Percentiles rank a stretch among this genome's conserved stretches.
Evolutionary conservation across 2,113 vertebrate species (phyloP).

Genomic region (Galeopterus variegatus): DNA sequence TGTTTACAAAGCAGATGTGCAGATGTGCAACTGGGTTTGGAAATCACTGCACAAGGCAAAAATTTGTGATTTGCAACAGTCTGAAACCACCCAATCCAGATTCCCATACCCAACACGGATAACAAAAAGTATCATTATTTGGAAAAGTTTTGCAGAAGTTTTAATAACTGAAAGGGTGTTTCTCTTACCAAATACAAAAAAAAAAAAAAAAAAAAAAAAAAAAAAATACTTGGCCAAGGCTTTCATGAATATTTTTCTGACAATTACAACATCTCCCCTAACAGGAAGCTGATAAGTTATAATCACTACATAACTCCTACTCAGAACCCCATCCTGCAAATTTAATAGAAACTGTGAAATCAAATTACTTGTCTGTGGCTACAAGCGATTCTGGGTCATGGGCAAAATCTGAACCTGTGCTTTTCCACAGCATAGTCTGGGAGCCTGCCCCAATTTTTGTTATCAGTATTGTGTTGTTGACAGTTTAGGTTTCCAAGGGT

Average conservation of each 20-base stretch:
- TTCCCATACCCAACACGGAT: not conserved
- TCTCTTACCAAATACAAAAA: conserved; percentile 24
- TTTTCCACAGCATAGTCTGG: conserved; percentile 41
- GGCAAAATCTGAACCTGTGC: conserved; percentile 53
- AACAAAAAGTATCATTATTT: not conserved
- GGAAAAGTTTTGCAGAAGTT: not conserved
- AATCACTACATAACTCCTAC: conserved; percentile 58
- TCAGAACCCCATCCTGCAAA: conserved; percentile 66
- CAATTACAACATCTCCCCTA: conserved; percentile 42
- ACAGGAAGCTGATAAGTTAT: conserved; percentile 64
- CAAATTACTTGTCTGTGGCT: conserved; percentile 67
- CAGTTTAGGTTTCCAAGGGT: conserved; percentile 31
- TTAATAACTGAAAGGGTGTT: not conserved
- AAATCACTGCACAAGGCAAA: not conserved
- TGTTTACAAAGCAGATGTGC: not conserved
- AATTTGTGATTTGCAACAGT: not conserved
- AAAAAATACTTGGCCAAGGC: not conserved
- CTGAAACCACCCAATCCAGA: conserved; percentile 30
- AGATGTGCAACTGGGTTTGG: not conserved
- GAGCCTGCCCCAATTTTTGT: conserved; percentile 24
- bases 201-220: not conserved
- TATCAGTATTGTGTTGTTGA: not conserved
- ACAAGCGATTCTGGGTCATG: not conserved
- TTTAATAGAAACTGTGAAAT: conserved; percentile 77
- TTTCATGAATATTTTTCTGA: conserved; percentile 54